Conservation (phyloP, 2,113 vertebrate genomes). For the Xenopus laevis region DNA sequence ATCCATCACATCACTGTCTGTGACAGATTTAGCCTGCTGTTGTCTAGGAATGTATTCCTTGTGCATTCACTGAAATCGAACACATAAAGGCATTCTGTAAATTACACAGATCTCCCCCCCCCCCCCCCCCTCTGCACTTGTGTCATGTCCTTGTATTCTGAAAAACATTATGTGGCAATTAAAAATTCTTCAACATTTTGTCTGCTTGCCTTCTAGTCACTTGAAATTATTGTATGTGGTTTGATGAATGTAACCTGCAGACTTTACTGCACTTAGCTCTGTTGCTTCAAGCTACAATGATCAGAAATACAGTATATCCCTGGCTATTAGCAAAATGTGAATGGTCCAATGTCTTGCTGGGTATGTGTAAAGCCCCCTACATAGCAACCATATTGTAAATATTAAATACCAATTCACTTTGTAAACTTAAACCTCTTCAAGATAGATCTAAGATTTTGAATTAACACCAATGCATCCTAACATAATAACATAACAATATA, state of each 20-base stretch:
- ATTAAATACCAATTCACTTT: no score
- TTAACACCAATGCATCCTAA: no score
- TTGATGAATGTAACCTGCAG: conserved; percentile 9
- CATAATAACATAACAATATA: no score
- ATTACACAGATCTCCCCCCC: conserved; percentile 1
- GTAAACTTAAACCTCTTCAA: no score
- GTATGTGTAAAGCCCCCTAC: no score
- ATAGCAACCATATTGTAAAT: no score
- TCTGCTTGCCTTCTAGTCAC: conserved; percentile 11
- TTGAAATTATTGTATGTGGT: no score
- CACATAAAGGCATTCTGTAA: conserved; percentile 19
- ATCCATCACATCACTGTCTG: not conserved
- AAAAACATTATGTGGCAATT: conserved; percentile 9
- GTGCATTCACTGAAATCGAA: conserved; percentile 16
- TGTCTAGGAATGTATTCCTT: conserved; percentile 28
- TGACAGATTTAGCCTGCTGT: not conserved
- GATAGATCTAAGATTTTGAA: no score
- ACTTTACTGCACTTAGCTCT: conserved; percentile 13
- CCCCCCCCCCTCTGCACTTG: not conserved
- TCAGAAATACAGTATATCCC: not conserved
- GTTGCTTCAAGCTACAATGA: conserved; percentile 12
- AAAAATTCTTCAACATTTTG: conserved; percentile 36
- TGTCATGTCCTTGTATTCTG: conserved; percentile 14
- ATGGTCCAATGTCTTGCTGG: not conserved
- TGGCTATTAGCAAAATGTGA: no score